Evolutionary conservation across 2,888 invertebrate species (phyloP), one percentile per base, ranked within the genome.

Genomic region (Drosophila paracracens): DNA sequence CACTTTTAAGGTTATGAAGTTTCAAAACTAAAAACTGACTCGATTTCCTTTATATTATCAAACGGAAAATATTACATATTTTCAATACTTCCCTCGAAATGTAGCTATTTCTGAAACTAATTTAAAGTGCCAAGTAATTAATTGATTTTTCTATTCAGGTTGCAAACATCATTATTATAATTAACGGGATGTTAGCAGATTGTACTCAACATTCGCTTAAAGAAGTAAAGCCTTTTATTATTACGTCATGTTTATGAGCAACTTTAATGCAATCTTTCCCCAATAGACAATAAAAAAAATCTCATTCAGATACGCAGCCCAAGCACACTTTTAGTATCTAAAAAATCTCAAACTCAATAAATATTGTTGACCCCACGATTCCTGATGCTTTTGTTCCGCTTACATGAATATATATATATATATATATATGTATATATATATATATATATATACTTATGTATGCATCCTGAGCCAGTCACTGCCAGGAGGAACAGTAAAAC

Each of bases 401-500:
- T 27, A n/a, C 27, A 46, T 53, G 36, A 29, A 8, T n/a, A 33
- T 18, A 58, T 52, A 73, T 60, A 48, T 40, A 52, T 29, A 38
- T 35, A 56, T 31, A 43, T 31, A 8, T 25, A 25, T 16, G 54
- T 52, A 70, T 60, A 48, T 53, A 56, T 31, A 40, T 31, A 57
- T 56, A 72, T 48, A 36, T 63, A 59, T 31, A 48, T 52, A 52
- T n/a, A n/a, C n/a, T n/a, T 53, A 56, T 8, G 63, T 58, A 51
- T 61, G 40, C 54, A 58, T 48, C 43, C 52, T 51, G 38, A 56
- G 65, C n/a, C 36, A 27, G 53, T 43, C 50, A 57, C 58, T 61
- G 58, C 58, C 54, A 36, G 31, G 52, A 58, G 64, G 38, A 69
- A 56, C 76, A 62, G 72, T 76, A 51, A 76, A 87, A 76, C 74